These are phyloP conservation scores for Drosophila prosaltans DNA, from an alignment of 1,140 invertebrate genomes.

Conservation along the genomic window DNA sequence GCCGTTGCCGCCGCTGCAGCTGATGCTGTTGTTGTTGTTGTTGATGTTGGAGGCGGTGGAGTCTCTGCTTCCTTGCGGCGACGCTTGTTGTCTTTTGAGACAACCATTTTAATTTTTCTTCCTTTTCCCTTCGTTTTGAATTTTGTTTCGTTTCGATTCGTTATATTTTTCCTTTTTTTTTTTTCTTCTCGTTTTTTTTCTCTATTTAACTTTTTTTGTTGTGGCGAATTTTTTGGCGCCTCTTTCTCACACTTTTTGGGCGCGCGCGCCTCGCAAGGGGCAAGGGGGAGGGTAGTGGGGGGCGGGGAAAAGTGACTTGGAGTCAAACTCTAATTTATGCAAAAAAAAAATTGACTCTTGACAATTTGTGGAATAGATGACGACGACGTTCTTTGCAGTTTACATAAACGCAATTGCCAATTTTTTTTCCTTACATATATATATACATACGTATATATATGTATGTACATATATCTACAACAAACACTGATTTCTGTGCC, in stretches of 20 bases:
- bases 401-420: slow-evolving; percentile 38
- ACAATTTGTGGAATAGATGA: slow-evolving; percentile 7
- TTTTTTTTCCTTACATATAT: slow-evolving; percentile 50
- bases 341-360: slow-evolving; percentile 10
- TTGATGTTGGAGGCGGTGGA: slow-evolving; percentile 60
- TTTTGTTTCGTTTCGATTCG: background rate
- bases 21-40: slow-evolving; percentile 41
- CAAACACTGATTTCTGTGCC: slow-evolving; percentile 72
- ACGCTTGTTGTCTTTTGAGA: slow-evolving; percentile 82
- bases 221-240: slow-evolving; percentile 74
- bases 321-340: slow-evolving; percentile 32
- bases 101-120: slow-evolving; percentile 72
- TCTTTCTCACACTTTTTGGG: slow-evolving; percentile 55
- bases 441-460: slow-evolving; percentile 47
- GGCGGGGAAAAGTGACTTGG: slow-evolving; percentile 25
- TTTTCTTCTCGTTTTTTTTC: background rate
- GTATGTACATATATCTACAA: slow-evolving; percentile 56
- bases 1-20: slow-evolving; percentile 45
- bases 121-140: slow-evolving; percentile 4
- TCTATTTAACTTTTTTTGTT: slow-evolving; percentile 10
- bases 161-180: background rate
- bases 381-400: slow-evolving; percentile 27
- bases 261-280: slow-evolving; percentile 2
- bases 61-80: slow-evolving; percentile 79
- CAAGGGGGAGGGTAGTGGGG: background rate